Evolutionary conservation across 2,797 vertebrate species (phyloP), one percentile per base, ranked within the genome.

Genomic region (Syngnathus acus): DNA sequence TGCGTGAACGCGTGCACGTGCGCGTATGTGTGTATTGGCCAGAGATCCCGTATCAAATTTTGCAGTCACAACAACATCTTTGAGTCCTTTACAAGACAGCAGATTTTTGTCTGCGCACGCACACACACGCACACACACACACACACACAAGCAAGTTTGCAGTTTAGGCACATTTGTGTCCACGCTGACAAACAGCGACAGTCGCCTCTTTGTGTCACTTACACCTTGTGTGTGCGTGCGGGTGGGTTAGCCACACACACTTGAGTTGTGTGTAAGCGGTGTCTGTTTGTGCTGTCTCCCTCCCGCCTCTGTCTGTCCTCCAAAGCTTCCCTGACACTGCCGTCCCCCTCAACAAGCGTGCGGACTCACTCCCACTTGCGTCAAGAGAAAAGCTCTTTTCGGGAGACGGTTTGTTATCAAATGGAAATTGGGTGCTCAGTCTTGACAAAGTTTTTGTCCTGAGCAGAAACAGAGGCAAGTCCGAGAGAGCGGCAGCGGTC

Each of bases 41-140:
- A 19, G 10, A 17, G 39, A 40, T 64, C 65, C 26, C 66, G 65
- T 85, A 87, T 92, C 89, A 90, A 86, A 91, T 90, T 90, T 80
- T 90, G 87, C 90, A 82, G 75, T 76, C 77, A 68, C 82, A 71
- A 75, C 77, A 86, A 90, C 70, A 64, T 60, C 72, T 88, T 87
- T 78, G 84, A 85, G 68, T 70, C 55, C 77, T 76, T 76, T 57
- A 76, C 80, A 82, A 80, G 70, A 73, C 78, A 77, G 86, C 85
- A 85, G 86, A 82, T 82, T 61, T 83, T 80, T 79, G 61, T 72
- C 59, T 65, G 54, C 59, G 13, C 9, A 61, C 54, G 51, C 69
- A 54, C 62, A 66, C 65, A 66, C 59, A 40, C 68, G 54, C 43
- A 21, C 50, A 26, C 10, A 61, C 54, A 57, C 69, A 50, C 62